Conservation (phyloP, 2,113 vertebrate genomes). For the Malaclemys terrapin region DNA sequence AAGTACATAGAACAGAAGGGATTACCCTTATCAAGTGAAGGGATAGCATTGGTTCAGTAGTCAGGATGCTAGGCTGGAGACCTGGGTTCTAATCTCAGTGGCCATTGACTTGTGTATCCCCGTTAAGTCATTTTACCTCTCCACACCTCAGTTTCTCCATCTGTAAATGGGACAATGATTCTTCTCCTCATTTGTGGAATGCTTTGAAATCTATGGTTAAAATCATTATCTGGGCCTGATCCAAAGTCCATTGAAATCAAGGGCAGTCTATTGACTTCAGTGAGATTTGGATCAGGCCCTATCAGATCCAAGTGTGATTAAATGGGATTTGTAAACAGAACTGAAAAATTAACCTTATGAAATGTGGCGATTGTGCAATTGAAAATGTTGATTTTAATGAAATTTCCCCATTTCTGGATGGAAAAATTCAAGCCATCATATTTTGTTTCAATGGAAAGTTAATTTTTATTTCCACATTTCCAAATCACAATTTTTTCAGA, state of each 20-base stretch:
- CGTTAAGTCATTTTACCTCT: not conserved
- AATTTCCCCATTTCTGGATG: not conserved
- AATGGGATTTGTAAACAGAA: not conserved
- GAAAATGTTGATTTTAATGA: not conserved
- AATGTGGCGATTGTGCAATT: not conserved
- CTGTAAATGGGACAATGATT: not conserved
- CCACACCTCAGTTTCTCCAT: not conserved
- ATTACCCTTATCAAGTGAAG: not conserved
- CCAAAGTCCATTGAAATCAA: not conserved
- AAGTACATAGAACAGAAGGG: not conserved
- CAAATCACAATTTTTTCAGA: not conserved
- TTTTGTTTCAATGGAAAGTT: not conserved
- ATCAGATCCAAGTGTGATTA: not conserved
- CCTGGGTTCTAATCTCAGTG: not conserved
- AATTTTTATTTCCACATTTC: not conserved
- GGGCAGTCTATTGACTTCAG: not conserved
- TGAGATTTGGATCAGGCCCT: not conserved
- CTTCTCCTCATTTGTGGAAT: not conserved
- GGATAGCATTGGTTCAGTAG: not conserved
- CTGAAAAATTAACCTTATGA: not conserved
- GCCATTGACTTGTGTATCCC: not conserved
- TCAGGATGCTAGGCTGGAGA: not conserved
- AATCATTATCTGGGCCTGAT: not conserved
- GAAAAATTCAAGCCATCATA: not conserved
- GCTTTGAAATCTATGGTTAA: not conserved